Percentiles rank a stretch among this genome's conserved stretches.
Conservation (phyloP, 2,888 invertebrate species). For the Hydropsyche betteni region DNA sequence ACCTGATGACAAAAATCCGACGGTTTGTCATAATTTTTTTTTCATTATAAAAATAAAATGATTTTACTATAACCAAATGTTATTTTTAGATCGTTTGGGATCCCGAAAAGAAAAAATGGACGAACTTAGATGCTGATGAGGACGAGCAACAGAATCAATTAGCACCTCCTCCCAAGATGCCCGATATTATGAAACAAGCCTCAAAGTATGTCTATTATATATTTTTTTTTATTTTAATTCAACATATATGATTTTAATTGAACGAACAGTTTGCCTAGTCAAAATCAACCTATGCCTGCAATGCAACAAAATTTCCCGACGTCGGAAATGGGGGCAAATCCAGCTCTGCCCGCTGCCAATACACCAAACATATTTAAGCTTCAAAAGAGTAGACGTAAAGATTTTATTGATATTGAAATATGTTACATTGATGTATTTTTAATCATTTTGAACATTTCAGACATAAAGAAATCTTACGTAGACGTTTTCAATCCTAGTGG, state of each 20-base stretch:
- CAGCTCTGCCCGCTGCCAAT: conserved; percentile 49
- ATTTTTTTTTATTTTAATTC: background rate
- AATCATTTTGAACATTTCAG: conserved; percentile 59
- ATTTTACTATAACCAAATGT: conserved; percentile 12
- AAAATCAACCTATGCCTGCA: conserved; percentile 16
- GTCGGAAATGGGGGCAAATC: conserved; percentile 54
- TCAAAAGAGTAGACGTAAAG: conserved; percentile 79
- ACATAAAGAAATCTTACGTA: conserved; percentile 86
- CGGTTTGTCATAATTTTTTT: conserved; percentile 67
- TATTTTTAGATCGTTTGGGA: conserved; percentile 89
- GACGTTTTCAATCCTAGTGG: conserved; percentile 86
- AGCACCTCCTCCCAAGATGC: conserved; percentile 76
- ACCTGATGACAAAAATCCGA: conserved; percentile 93
- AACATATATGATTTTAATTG: background rate
- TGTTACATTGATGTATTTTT: background rate
- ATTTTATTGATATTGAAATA: conserved; percentile 49
- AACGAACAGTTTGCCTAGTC: conserved; percentile 11
- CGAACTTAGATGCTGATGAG: conserved; percentile 79
- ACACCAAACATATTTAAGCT: conserved; percentile 80
- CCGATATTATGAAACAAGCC: conserved; percentile 56
- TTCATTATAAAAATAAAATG: conserved; percentile 26
- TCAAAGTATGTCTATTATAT: conserved; percentile 23
- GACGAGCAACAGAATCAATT: conserved; percentile 64
- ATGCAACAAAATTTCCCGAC: background rate
- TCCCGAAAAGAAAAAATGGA: conserved; percentile 85